Percentiles rank a stretch among this genome's conserved stretches.
Evolutionary conservation across 53 echinoderm and acorn worm species (phyloP).

Genomic region (Luidia sarsii): DNA sequence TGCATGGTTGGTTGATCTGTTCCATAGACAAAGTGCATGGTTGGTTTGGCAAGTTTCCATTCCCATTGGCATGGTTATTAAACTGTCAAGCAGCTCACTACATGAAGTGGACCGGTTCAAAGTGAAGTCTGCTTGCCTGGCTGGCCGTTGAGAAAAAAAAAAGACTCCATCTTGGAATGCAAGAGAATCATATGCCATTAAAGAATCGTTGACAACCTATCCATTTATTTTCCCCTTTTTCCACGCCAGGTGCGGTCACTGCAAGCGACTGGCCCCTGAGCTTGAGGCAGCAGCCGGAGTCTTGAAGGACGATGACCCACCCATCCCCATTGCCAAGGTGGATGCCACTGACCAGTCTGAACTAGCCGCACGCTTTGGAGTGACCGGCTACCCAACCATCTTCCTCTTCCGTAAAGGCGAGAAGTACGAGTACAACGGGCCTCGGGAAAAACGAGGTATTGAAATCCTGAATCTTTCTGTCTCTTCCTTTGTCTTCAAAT

Average conservation of each 20-base stretch:
- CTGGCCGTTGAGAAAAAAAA: no score
- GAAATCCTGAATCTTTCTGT: no score
- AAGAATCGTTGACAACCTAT: background rate
- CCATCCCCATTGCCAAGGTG: constrained; percentile 78
- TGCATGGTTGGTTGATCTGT: no score
- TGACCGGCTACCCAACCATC: constrained; percentile 85
- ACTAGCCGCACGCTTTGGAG: constrained; percentile 71
- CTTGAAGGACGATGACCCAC: constrained; percentile 64
- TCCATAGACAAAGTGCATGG: no score
- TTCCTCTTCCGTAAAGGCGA: constrained; percentile 90
- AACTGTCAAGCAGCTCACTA: no score
- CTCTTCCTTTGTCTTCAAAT: no score
- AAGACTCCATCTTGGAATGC: no score
- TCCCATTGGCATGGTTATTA: no score
- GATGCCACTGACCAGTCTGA: constrained; percentile 81
- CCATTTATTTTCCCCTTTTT: background rate
- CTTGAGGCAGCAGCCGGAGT: constrained; percentile 71
- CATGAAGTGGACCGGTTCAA: no score
- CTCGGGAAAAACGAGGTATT: constrained; percentile 79
- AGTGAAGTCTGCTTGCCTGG: no score
- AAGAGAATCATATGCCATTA: no score
- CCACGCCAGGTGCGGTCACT: constrained; percentile 88
- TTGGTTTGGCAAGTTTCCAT: no score
- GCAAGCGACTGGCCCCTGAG: constrained; percentile 92
- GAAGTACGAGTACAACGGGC: constrained; percentile 91